Percentiles rank a stretch among this genome's conserved stretches.
Evolutionary conservation across 2,888 invertebrate species (phyloP).

Genomic region (Atherix ibis): DNA sequence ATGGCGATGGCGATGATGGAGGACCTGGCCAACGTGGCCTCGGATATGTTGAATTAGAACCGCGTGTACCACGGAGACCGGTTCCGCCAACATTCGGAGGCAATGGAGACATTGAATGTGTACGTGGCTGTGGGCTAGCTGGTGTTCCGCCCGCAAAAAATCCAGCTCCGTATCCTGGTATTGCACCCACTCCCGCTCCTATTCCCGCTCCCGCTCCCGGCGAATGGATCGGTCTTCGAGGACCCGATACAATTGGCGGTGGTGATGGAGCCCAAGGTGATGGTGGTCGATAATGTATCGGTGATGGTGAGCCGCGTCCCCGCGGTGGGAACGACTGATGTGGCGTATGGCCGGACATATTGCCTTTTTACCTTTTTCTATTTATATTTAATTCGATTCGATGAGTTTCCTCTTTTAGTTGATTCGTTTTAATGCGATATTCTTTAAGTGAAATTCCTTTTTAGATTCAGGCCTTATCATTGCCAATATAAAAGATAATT

Average conservation of each 20-base stretch:
- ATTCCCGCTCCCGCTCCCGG: conserved; percentile 2
- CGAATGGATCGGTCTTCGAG: conserved; percentile 21
- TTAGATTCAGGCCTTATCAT: too few species aligned
- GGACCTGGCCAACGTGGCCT: conserved; percentile 45
- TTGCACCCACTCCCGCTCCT: background rate
- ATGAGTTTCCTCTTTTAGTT: too few species aligned
- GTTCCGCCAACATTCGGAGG: conserved; percentile 31
- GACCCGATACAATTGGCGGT: conserved; percentile 51
- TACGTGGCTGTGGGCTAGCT: conserved; percentile 17
- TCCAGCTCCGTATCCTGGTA: background rate
- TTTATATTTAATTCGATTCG: too few species aligned
- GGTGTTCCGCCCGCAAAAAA: conserved; percentile 14
- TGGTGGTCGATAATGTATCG: conserved; percentile 52
- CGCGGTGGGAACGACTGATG: too few species aligned
- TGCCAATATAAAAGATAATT: too few species aligned
- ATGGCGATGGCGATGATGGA: conserved; percentile 31
- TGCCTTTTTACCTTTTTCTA: too few species aligned
- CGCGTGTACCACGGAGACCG: conserved; percentile 34
- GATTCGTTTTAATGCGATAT: too few species aligned
- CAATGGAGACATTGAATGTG: conserved; percentile 38
- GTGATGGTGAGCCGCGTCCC: conserved; percentile 37
- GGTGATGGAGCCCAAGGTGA: conserved; percentile 63
- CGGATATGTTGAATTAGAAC: conserved; percentile 43
- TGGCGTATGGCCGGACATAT: too few species aligned
- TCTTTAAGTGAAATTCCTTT: too few species aligned